A percentile compares a stretch with the other conserved stretches of the same genome.
phyloP scores from a whole-genome alignment of 2,797 vertebrate species.

The Anisognathus igniventris region DNA sequence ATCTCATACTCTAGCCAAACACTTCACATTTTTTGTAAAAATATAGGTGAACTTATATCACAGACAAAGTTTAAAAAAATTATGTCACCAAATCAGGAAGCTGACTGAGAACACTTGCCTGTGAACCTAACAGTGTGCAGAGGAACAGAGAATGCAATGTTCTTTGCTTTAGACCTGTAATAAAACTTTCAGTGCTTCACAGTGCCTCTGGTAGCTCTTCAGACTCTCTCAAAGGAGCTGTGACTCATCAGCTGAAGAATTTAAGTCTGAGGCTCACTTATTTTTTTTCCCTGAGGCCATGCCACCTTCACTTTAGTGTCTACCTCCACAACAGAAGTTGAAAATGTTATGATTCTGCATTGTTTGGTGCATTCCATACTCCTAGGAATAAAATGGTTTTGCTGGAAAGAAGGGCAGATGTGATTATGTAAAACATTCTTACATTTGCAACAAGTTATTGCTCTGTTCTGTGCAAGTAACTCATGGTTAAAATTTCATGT shows the following conservation, averaged over 20 bases:
- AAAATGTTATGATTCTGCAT: neutral
- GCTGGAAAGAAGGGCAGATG: neutral
- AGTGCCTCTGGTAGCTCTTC: neutral
- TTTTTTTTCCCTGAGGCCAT: neutral
- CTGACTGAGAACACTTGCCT: neutral
- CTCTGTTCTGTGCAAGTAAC: neutral
- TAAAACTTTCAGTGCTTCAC: conserved; percentile 1
- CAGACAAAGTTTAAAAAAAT: neutral
- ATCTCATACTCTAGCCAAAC: neutral
- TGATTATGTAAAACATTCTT: neutral
- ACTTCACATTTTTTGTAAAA: neutral
- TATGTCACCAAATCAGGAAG: neutral
- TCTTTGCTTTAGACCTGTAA: neutral
- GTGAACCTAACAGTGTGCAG: neutral
- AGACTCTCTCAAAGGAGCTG: neutral
- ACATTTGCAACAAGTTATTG: neutral
- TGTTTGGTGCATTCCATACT: neutral
- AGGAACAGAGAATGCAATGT: neutral
- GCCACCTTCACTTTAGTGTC: neutral
- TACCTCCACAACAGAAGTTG: neutral
- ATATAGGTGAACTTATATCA: neutral
- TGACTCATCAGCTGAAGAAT: neutral
- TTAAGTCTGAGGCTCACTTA: neutral
- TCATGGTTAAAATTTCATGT: neutral
- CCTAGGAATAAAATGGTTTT: neutral